Percentiles rank a stretch among this genome's conserved stretches.
Conservation (phyloP, 2,888 invertebrate genomes). For the Pyrgus malvae region DNA sequence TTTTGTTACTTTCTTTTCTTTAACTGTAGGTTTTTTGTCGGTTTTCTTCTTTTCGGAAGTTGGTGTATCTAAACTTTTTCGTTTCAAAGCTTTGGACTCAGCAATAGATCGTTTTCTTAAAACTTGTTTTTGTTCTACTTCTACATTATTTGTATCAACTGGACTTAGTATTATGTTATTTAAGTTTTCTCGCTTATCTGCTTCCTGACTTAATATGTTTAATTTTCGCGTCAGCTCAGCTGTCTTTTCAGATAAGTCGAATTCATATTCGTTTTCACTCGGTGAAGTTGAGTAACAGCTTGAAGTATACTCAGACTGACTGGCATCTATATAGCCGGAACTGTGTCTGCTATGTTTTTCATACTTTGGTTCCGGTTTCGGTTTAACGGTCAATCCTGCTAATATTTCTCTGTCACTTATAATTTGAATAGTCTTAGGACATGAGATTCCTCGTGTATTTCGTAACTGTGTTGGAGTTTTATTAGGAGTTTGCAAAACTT, state of each 20-base stretch:
- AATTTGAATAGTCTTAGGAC: slow-evolving; percentile 78
- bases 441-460: slow-evolving; percentile 68
- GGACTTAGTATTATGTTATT: slow-evolving; percentile 50
- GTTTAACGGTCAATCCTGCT: slow-evolving; percentile 70
- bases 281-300: slow-evolving; percentile 77
- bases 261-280: slow-evolving; percentile 78
- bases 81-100: slow-evolving; percentile 40
- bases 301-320: slow-evolving; percentile 77
- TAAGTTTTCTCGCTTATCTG: slow-evolving; percentile 52
- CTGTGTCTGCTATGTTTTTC: slow-evolving; percentile 63
- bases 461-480: slow-evolving; percentile 66
- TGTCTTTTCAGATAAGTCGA: slow-evolving; percentile 70
- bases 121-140: slow-evolving; percentile 44
- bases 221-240: slow-evolving; percentile 73
- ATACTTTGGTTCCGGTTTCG: slow-evolving; percentile 55
- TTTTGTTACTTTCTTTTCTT: slow-evolving; percentile 35
- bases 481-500: slow-evolving; percentile 80
- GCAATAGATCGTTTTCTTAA: slow-evolving; percentile 57
- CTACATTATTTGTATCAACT: slow-evolving; percentile 36
- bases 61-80: slow-evolving; percentile 15
- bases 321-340: slow-evolving; percentile 76
- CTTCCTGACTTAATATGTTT: slow-evolving; percentile 67
- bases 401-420: slow-evolving; percentile 77
- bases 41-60: slow-evolving; percentile 34
- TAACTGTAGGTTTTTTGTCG: slow-evolving; percentile 34